Base-by-base conservation (phyloP, 1,140 invertebrate species). In the Sitophilus oryzae region DNA sequence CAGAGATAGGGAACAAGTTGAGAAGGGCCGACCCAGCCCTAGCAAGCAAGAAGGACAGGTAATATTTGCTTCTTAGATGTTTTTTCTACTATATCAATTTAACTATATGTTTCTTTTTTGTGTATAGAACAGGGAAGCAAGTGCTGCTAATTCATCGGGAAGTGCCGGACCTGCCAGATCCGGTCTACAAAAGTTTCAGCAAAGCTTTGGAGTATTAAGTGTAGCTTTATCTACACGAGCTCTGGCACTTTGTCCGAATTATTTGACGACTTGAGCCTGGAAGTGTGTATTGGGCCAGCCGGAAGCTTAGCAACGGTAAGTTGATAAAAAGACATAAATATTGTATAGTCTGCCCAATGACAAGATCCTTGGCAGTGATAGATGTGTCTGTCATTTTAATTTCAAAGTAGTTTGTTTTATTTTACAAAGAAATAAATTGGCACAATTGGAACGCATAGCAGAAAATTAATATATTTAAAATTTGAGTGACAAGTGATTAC, bases 171-270 rank as follows among this genome's bases (percentile, higher is more conserved):
- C 74, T 74, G 61, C 65, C 2, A 47, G 68, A 38, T 67, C 67
- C 0, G 64, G 68, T 22, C 54, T 70, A 10, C 62, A 68, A 38
- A 71, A 71, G 64, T 75, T 56, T 65, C 85, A 88, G 71, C 86
- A 89, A 72, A 85, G 86, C 37, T 89, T 90, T 71, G 86, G 88
- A 20, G 86, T 88, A 9, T 73, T 92, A 6, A 88, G 86, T 44
- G 88, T 91, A 0, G 88, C 88, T 1, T 75, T 92, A 38, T 85
- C 86, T 1, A 82, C 80, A 2, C 85, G 86, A 65, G 85, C 86
- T 9, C 70, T 91, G 6, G 78, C 80, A 18, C 68, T 91, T 70
- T 88, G 34, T 77, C 78, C 0, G 74, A 77, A 42, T 70, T 86
- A n/a, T 76, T 83, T 51, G 82, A 84, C 49, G 85, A 88, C 74